phyloP scores from a whole-genome alignment of 1,140 invertebrate species.

The Anastrepha obliqua region DNA sequence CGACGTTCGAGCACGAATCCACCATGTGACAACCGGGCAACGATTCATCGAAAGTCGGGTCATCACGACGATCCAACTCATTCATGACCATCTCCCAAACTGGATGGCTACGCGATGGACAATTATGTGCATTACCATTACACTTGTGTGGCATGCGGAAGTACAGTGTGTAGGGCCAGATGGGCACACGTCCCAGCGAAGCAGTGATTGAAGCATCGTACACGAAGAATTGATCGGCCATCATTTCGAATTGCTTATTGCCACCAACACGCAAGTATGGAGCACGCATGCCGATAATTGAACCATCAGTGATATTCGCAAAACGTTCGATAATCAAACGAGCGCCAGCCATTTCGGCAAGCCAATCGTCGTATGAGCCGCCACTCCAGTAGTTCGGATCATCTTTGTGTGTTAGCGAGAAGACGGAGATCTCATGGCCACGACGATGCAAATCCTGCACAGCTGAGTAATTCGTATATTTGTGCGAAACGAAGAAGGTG shows the following conservation, averaged over 20 bases:
- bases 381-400: conserved; percentile 92
- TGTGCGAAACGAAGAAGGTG: conserved; percentile 97
- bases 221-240: conserved; percentile 95
- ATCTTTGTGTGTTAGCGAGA: conserved; percentile 95
- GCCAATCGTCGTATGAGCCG: conserved; percentile 92
- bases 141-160: conserved; percentile 97
- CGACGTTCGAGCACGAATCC: conserved; percentile 94
- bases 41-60: conserved; percentile 92
- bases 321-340: conserved; percentile 91
- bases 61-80: conserved; percentile 92
- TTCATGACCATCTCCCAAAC: conserved; percentile 98
- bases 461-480: conserved; percentile 96
- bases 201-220: conserved; percentile 96
- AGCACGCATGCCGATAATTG: conserved; percentile 90
- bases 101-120: conserved; percentile 91
- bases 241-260: conserved; percentile 97
- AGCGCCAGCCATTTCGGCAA: conserved; percentile 96
- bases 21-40: conserved; percentile 95
- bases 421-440: conserved; percentile 95
- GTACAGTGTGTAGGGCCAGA: conserved; percentile 97
- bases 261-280: conserved; percentile 94
- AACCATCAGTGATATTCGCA: conserved; percentile 92
- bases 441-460: conserved; percentile 93
- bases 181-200: conserved; percentile 88
- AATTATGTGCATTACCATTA: conserved; percentile 94